Base-by-base conservation (phyloP, 2,888 invertebrate genomes). In the Cheilosia impressa region DNA sequence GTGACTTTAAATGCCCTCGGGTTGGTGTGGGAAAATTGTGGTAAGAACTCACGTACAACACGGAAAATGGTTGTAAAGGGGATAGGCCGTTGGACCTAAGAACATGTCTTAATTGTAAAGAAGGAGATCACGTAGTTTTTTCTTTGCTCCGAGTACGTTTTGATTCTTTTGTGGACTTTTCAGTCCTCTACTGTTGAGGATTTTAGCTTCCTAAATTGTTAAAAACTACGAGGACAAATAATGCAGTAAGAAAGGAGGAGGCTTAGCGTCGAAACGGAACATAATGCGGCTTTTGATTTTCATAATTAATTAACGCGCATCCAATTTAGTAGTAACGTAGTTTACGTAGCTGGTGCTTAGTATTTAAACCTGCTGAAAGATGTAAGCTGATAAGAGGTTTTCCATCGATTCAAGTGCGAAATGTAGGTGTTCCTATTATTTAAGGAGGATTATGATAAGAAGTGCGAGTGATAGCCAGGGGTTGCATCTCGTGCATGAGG, bases 1-100 rank as follows among this genome's bases (percentile, higher is more conserved):
- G 63, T 75, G 63, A 65, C 80, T 84, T 69, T 45, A 69, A 69
- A 73, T 53, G 69, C 83, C 69, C 57, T 27, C 55, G 69, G 79
- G 60, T 68, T 41, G 58, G 43, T 63, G 55, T 57, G 27, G 27
- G 17, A 52, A 60, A 66, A 57, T 62, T 68, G 71, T 68, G 76
- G 76, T 72, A 81, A 71, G 76, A 68, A 57, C 81, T 81, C 80
- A 85, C 85, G 81, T 85, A 62, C 62, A 50, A 66, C 71, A 76
- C 15, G 50, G 58, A 52, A 71, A 72, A 77, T 66, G 31, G 55
- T 47, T 83, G 60, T 62, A 73, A 77, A 50, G 34, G 34, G 68
- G 55, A 50, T 17, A 47, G 58, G 52, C 22, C 10, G 22, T 52
- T 52, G 52, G 76, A 63, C 65, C 43, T 53, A 38, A 60, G 31